phyloP scores from a whole-genome alignment of 2,113 vertebrate species.

The Mobula hypostoma region DNA sequence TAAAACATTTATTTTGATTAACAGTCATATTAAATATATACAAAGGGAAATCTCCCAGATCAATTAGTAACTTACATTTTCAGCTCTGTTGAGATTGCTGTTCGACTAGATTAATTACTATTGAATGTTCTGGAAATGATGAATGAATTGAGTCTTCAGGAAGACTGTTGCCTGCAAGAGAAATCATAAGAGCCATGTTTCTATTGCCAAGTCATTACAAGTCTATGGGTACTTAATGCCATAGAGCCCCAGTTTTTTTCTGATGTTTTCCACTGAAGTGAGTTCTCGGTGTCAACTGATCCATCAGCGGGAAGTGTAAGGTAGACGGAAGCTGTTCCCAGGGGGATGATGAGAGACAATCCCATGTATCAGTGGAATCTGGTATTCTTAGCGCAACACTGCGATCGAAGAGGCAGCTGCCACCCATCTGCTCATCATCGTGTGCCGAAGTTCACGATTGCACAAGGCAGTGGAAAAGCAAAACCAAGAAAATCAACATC shows the following conservation, averaged over 20 bases:
- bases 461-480: neutral
- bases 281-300: neutral
- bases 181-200: constrained; percentile 16
- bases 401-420: too few relatives aligned
- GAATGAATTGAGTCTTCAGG: neutral
- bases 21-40: neutral
- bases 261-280: neutral
- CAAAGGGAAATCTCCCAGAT: neutral
- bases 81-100: too few relatives aligned
- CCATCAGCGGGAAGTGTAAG: neutral
- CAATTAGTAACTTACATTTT: too few relatives aligned
- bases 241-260: neutral
- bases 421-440: neutral
- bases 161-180: neutral
- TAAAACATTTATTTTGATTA: neutral
- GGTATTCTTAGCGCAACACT: neutral
- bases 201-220: neutral
- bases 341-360: neutral
- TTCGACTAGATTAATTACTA: constrained; percentile 1
- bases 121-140: neutral
- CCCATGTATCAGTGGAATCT: neutral
- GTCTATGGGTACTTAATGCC: neutral
- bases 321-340: neutral
- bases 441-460: neutral
- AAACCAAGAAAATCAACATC: neutral